phyloP scores from a whole-genome alignment of 2,888 invertebrate genomes.

The Melieria crassipennis region DNA sequence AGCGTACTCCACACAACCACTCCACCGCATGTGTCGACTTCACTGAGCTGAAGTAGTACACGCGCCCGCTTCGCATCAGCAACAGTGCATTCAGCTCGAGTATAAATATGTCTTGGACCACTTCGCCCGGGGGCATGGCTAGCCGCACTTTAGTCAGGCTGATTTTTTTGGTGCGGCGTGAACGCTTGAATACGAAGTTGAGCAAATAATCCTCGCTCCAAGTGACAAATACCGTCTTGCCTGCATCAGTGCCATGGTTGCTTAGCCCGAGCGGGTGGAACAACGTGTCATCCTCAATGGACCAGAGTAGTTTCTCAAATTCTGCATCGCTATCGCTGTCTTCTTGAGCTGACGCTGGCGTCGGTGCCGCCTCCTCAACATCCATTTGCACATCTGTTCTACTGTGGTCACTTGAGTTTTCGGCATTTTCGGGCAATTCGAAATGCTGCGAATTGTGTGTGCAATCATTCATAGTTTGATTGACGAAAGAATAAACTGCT shows the following conservation, averaged over 20 bases:
- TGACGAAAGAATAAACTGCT: not conserved
- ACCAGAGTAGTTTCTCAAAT: constrained; percentile 49
- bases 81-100: constrained; percentile 60
- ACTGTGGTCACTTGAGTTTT: not conserved
- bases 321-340: constrained; percentile 31
- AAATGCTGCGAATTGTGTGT: constrained; percentile 25
- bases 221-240: constrained; percentile 59
- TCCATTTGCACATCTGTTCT: constrained; percentile 5
- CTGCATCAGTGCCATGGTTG: constrained; percentile 53
- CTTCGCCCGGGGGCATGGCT: constrained; percentile 42
- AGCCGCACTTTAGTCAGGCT: constrained; percentile 55
- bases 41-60: constrained; percentile 60
- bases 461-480: constrained; percentile 16
- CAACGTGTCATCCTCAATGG: constrained; percentile 57
- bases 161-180: constrained; percentile 43
- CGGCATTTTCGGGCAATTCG: constrained; percentile 3
- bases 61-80: constrained; percentile 55
- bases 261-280: constrained; percentile 59
- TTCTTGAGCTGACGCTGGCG: not conserved
- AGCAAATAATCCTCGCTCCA: constrained; percentile 61
- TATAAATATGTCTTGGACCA: constrained; percentile 53
- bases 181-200: constrained; percentile 60
- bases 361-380: constrained; percentile 12
- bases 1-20: constrained; percentile 56
- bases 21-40: constrained; percentile 56